These are phyloP conservation scores for Nyctibius bracteatus DNA, from an alignment of 2,113 vertebrate species.

Conservation along the genomic window DNA sequence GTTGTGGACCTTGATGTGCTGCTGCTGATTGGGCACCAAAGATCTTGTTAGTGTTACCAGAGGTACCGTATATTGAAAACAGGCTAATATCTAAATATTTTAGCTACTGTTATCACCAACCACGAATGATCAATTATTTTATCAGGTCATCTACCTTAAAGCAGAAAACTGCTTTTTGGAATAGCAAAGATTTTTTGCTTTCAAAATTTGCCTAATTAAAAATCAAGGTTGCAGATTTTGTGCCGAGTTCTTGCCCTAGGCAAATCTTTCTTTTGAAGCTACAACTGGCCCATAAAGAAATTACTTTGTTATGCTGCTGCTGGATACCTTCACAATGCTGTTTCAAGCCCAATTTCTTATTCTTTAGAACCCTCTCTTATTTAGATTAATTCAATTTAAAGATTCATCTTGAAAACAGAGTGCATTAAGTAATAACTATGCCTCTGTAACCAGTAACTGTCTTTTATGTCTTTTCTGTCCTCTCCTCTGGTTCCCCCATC, in stretches of 20 bases:
- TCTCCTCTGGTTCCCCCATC: not conserved
- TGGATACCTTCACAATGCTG: conserved; percentile 50
- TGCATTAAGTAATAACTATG: conserved; percentile 46
- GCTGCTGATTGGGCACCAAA: not conserved
- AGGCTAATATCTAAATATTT: not conserved
- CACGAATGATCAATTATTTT: not conserved
- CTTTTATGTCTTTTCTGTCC: not conserved
- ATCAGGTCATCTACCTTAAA: not conserved
- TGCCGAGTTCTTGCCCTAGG: conserved; percentile 50
- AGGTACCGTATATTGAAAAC: not conserved
- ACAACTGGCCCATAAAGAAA: conserved; percentile 37
- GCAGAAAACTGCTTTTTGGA: not conserved
- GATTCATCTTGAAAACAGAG: conserved; percentile 49
- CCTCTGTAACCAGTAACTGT: conserved; percentile 4
- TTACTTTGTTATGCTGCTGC: conserved; percentile 31
- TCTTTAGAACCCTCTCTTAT: conserved; percentile 64
- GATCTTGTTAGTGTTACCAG: not conserved
- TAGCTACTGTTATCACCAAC: not conserved
- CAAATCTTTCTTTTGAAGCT: conserved; percentile 51
- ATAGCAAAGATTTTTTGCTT: conserved; percentile 22
- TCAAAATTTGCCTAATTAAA: conserved; percentile 57
- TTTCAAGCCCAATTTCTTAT: conserved; percentile 62
- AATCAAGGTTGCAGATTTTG: conserved; percentile 31
- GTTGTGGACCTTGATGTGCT: not conserved
- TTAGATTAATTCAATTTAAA: conserved; percentile 62